Evolutionary conservation across 2,113 vertebrate genomes (phyloP).

Genomic region (Ancistrus triradiatus): DNA sequence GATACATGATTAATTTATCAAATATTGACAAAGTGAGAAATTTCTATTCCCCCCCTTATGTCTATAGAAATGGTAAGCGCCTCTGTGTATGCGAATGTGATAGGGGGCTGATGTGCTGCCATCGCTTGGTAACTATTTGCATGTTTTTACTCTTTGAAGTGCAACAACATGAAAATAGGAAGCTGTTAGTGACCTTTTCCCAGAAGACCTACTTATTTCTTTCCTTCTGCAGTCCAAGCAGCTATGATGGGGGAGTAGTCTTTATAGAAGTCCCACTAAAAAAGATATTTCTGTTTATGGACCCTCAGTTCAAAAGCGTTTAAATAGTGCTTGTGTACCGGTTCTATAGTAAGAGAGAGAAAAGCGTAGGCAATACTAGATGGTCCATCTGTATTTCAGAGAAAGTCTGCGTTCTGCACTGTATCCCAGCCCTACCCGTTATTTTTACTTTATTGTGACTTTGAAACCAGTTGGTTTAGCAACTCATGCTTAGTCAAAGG

Average conservation of each 20-base stretch:
- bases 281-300: background rate
- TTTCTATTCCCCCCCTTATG: too few relatives aligned
- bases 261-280: background rate
- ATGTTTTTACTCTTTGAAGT: slow-evolving; percentile 23
- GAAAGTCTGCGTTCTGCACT: background rate
- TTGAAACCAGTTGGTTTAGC: slow-evolving; percentile 17
- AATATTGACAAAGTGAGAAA: too few relatives aligned
- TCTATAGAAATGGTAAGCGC: background rate
- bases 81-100: slow-evolving; percentile 7
- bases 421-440: background rate
- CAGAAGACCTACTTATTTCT: slow-evolving; percentile 21
- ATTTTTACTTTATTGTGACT: slow-evolving; percentile 7
- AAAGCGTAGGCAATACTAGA: background rate
- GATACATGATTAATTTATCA: too few relatives aligned
- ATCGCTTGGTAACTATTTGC: slow-evolving; percentile 5
- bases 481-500: slow-evolving; percentile 20
- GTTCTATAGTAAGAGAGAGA: background rate
- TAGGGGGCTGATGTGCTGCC: slow-evolving; percentile 1
- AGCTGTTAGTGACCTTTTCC: slow-evolving; percentile 27
- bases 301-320: background rate
- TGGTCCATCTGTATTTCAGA: background rate
- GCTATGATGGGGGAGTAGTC: background rate
- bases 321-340: background rate
- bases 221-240: slow-evolving; percentile 3
- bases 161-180: slow-evolving; percentile 2